Evolutionary conservation across 2,113 vertebrate genomes (phyloP).

Genomic region (Rafetus swinhoei): DNA sequence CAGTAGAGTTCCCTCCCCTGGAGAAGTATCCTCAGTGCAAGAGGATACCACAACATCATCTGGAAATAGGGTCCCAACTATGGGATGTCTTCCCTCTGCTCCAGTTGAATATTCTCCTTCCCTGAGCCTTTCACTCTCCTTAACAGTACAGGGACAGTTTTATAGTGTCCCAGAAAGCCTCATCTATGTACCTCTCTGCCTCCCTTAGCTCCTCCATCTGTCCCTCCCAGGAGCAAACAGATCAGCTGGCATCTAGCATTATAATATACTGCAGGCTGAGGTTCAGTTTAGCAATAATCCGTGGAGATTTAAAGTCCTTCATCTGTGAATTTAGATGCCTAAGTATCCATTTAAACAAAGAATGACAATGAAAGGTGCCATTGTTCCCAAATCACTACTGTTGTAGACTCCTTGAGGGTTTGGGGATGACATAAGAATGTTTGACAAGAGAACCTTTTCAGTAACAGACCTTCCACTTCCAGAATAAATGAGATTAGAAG

Average conservation of each 20-base stretch:
- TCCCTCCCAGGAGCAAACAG: not conserved
- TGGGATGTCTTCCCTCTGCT: no score
- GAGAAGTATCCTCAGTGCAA: no score
- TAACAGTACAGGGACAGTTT: no score
- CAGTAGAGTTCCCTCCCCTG: no score
- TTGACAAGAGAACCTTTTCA: not conserved
- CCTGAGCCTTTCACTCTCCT: no score
- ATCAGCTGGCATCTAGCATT: constrained; percentile 21
- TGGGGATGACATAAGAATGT: accelerated
- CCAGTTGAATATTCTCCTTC: no score
- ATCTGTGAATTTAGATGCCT: not conserved
- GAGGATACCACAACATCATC: no score
- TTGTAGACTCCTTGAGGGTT: not conserved
- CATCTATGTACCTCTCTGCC: no score
- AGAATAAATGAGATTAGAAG: not conserved
- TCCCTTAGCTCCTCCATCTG: no score
- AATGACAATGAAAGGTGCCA: not conserved
- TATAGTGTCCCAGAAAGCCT: no score
- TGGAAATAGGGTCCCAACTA: no score
- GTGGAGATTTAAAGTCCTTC: not conserved
- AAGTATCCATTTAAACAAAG: constrained; percentile 25
- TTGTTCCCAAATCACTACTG: not conserved
- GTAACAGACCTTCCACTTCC: not conserved
- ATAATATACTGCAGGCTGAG: not conserved
- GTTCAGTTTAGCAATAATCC: not conserved